These are phyloP conservation scores for Macroramphosus scolopax DNA, from an alignment of 2,797 vertebrate species.

Conservation along the genomic window DNA sequence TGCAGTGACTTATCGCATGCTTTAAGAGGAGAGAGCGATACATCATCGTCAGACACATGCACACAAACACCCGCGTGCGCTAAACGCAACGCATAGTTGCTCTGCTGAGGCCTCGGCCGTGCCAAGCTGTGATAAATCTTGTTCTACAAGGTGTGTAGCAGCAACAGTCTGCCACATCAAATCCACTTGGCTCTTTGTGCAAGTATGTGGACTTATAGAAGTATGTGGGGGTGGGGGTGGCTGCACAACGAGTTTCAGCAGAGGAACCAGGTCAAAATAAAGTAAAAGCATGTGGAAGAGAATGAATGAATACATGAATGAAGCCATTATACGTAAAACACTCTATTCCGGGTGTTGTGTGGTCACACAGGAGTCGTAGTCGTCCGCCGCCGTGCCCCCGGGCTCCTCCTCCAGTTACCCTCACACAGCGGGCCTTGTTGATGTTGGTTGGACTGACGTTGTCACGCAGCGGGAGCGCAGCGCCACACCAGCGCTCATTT, in stretches of 20 bases:
- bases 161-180: conserved; percentile 31
- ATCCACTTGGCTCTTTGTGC: conserved; percentile 21
- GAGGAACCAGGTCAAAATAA: conserved; percentile 37
- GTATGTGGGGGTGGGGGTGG: neutral
- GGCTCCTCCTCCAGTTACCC: conserved; percentile 47
- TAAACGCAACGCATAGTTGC: conserved; percentile 2
- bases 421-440: conserved; percentile 56
- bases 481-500: conserved; percentile 39
- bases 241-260: too few relatives aligned
- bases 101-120: conserved; percentile 5
- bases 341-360: conserved; percentile 45
- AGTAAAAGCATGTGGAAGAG: conserved; percentile 19
- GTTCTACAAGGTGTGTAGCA: conserved; percentile 15
- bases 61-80: conserved; percentile 41
- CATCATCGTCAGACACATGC: conserved; percentile 44
- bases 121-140: conserved; percentile 26
- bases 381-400: conserved; percentile 26
- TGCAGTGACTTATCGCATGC: conserved; percentile 37
- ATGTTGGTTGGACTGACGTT: conserved; percentile 51
- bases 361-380: conserved; percentile 41
- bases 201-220: conserved; percentile 30
- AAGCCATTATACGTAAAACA: conserved; percentile 46
- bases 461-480: conserved; percentile 36
- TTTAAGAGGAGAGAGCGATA: conserved; percentile 28
- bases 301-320: conserved; percentile 44